phyloP scores from a whole-genome alignment of 2,113 vertebrate species.

The Passerina amoena region DNA sequence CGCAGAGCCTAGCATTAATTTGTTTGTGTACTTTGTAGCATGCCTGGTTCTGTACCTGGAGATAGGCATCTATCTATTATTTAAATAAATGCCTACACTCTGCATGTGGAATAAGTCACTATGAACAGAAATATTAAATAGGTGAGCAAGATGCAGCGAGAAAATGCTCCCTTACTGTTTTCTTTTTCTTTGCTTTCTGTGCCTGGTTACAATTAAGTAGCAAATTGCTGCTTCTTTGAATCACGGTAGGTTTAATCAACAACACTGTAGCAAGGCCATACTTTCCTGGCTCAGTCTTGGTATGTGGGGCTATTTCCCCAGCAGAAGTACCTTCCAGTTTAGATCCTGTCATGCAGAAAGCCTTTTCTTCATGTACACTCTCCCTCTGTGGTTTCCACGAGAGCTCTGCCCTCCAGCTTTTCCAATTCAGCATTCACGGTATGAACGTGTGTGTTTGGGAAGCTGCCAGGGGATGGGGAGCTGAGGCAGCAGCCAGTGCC shows the following conservation, averaged over 20 bases:
- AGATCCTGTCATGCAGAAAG: conserved; percentile 47
- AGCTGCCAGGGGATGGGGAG: conserved; percentile 36
- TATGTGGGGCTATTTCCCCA: conserved; percentile 38
- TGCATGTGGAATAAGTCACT: neutral
- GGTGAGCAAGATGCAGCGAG: neutral
- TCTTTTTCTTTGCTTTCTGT: neutral
- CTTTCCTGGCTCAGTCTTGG: neutral
- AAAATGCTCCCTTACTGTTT: neutral
- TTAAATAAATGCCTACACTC: conserved; percentile 4
- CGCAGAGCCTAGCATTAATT: conserved; percentile 21
- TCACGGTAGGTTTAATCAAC: conserved; percentile 25
- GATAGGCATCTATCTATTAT: conserved; percentile 5
- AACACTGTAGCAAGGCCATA: neutral
- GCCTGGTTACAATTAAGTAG: conserved; percentile 9
- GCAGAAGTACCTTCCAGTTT: conserved; percentile 45
- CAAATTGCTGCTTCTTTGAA: conserved; percentile 1
- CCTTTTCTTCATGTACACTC: conserved; percentile 35
- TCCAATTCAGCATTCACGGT: conserved; percentile 58
- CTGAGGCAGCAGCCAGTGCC: conserved; percentile 5
- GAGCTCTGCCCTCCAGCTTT: conserved; percentile 56
- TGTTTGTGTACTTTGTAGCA: conserved; percentile 1
- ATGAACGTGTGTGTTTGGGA: conserved; percentile 40
- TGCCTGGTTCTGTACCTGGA: neutral
- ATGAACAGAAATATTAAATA: neutral
- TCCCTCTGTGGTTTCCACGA: conserved; percentile 23